Base-by-base conservation (phyloP, 2,888 invertebrate genomes). In the Anoncus sp. region DNA sequence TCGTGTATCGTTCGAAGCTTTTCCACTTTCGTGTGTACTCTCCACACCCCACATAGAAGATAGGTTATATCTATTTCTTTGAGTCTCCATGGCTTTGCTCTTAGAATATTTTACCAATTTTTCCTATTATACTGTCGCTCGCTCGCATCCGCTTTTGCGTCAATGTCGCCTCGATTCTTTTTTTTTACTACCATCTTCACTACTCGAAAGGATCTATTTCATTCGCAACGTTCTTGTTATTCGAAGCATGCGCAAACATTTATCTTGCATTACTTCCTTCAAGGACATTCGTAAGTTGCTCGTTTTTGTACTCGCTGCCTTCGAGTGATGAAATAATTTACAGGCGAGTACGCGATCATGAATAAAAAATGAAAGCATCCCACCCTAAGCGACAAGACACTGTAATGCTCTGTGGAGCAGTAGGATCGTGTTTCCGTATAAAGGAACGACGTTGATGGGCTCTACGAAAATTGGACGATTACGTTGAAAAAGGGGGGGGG, bases 321-420 rank as follows among this genome's bases (percentile, higher is more conserved):
- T 47, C 20, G 9, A 18, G 16, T 47, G 24, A 9, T 24, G 18
- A 43, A 40, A 66, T 66, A 66, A 43, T 40, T 27, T 22, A 2
- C 22, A 14, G 2, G 9, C 7, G 24, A 24, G 53, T 16, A 31
- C 31, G 22, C 47, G 40, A 53, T 66, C 40, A 24, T 27, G 27
- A 53, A 31, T 27, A 53, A 65, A 38, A 65, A 53, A 65, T 62
- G 12, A 47, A 40, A 66, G 66, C 51, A 53, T 18, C 20, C 22
- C 12, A n/a, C 35, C 31, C 14, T 22, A n/a, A 31, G 49, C 22
- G 49, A 65, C 38, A 65, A 65, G 49, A 65, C 35, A 65, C 12
- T 20, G 49, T 22, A 14, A 65, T 22, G 31, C 49, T 31, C n/a
- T 16, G 57, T 38, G 57, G 38, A 20, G 20, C 2, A 20, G 38